These are phyloP conservation scores for Rhinichthys osculus DNA, from an alignment of 2,797 vertebrate species.

Conservation along the genomic window DNA sequence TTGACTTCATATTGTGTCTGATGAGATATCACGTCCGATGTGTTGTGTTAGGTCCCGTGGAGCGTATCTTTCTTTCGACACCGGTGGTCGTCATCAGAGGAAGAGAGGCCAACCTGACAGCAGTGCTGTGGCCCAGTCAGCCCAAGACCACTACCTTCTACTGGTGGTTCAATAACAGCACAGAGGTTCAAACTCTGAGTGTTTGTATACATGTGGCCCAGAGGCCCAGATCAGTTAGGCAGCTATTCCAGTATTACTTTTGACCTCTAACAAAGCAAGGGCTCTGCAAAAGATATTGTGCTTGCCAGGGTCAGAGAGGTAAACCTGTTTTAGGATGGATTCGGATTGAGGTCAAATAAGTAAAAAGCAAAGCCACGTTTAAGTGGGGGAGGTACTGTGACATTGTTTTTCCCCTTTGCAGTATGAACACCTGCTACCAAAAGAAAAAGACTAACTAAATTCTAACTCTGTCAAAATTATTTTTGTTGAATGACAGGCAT, in stretches of 20 bases:
- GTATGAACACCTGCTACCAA: slow-evolving; percentile 27
- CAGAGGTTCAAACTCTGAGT: slow-evolving; percentile 81
- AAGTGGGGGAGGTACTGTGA: not conserved
- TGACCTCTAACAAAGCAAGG: slow-evolving; percentile 43
- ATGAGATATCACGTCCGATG: slow-evolving; percentile 49
- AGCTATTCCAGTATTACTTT: slow-evolving; percentile 29
- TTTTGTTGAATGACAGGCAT: slow-evolving; percentile 23
- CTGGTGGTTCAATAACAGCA: slow-evolving; percentile 97
- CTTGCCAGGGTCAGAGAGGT: slow-evolving; percentile 5
- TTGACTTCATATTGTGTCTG: slow-evolving; percentile 50
- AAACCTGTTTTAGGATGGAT: slow-evolving; percentile 42
- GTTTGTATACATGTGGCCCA: slow-evolving; percentile 32
- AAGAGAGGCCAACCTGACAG: slow-evolving; percentile 91
- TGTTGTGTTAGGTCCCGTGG: slow-evolving; percentile 85
- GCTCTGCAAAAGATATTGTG: slow-evolving; percentile 44
- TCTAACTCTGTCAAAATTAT: slow-evolving; percentile 34
- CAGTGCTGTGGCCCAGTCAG: slow-evolving; percentile 91
- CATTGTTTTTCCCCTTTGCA: not conserved
- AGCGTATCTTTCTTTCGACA: slow-evolving; percentile 87
- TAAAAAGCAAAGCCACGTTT: slow-evolving; percentile 27
- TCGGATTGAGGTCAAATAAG: slow-evolving; percentile 31
- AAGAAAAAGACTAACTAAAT: slow-evolving; percentile 35
- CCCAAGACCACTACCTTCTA: slow-evolving; percentile 91
- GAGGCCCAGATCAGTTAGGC: slow-evolving; percentile 33
- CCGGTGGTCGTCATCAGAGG: slow-evolving; percentile 90